phyloP scores from a whole-genome alignment of 2,113 vertebrate genomes.

The Felis catus region DNA sequence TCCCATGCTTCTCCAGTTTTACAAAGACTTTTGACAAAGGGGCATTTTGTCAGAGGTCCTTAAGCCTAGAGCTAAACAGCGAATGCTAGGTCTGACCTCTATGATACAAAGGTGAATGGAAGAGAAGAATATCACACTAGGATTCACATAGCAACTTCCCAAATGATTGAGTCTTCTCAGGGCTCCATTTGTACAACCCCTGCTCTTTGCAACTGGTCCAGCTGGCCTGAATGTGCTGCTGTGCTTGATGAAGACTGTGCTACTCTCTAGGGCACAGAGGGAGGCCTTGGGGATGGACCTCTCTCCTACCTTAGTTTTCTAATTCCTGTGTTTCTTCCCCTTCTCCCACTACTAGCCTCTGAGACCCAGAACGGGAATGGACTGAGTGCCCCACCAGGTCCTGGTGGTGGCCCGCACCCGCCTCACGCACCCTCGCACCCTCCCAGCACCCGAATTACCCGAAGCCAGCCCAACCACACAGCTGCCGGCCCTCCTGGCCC shows the following conservation, averaged over 20 bases:
- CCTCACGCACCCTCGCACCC: slow-evolving; percentile 76
- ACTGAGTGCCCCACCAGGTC: slow-evolving; percentile 75
- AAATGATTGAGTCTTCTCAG: background rate
- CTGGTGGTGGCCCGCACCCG: slow-evolving; percentile 70
- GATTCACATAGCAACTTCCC: background rate
- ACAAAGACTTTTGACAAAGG: background rate
- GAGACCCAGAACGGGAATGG: slow-evolving; percentile 88
- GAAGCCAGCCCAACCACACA: slow-evolving; percentile 83
- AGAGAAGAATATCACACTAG: background rate
- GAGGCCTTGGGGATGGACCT: background rate
- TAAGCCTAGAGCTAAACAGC: slow-evolving; percentile 12
- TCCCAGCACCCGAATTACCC: slow-evolving; percentile 83
- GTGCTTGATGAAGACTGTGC: background rate
- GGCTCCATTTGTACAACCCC: background rate
- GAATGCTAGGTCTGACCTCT: background rate
- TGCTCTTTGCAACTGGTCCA: background rate
- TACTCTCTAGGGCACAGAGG: background rate
- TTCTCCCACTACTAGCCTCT: slow-evolving; percentile 70
- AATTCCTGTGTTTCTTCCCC: slow-evolving; percentile 63
- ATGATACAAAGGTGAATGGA: background rate
- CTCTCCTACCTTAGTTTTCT: background rate
- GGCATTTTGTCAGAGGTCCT: background rate
- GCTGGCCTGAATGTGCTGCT: background rate
- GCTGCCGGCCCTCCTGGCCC: slow-evolving; percentile 71
- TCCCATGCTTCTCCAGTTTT: background rate